Evolutionary conservation across 2,113 vertebrate species (phyloP), one percentile per base, ranked within the genome.

Genomic region (Notarius lentiginosus): DNA sequence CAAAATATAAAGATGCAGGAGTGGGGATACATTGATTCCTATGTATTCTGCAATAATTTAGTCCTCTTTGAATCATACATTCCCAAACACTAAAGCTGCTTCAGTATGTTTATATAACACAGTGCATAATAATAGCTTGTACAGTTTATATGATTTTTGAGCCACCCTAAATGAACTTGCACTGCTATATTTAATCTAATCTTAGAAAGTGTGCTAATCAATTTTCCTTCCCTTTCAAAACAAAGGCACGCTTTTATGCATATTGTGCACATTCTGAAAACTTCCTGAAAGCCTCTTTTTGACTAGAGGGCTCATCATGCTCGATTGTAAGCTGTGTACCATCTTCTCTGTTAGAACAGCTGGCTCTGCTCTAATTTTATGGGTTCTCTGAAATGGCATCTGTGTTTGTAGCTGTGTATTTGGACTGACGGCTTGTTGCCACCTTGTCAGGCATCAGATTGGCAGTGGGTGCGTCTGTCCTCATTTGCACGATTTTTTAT

Each of bases 401-500:
- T 53, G 12, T 84, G 76, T 68, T 30, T 79, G 49, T 27, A 73
- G 22, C 66, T 73, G 60, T 34, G 41, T 55, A 22, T 79, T 85
- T 86, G 24, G 41, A 79, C 34, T 56, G 27, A 79, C 27, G 2
- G 24, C 79, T 58, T 55, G 80, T 12, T 76, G 70, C 72, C 60
- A 80, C 51, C 20, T 68, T 63, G 82, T 75, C 60, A 80, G 70
- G 68, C 58, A 77, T 79, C 18, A 77, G 51, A 10, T 47, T 84
- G 73, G 65, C 82, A 80, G 27, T 55, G 18, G 55, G 68, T 75
- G 11, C 47, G 2, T 14, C 65, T 90, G 24, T 83, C 86, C 76
- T 91, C 75, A 66, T 73, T 68, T 83, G 58, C 34, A 53, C 34
- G 56, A 47, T 82, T 53, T 53, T 61, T 87, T 24, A 85, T 22